Conservation (phyloP, 2,797 vertebrate genomes). For the Ctenochaetus hawaiiensis region DNA sequence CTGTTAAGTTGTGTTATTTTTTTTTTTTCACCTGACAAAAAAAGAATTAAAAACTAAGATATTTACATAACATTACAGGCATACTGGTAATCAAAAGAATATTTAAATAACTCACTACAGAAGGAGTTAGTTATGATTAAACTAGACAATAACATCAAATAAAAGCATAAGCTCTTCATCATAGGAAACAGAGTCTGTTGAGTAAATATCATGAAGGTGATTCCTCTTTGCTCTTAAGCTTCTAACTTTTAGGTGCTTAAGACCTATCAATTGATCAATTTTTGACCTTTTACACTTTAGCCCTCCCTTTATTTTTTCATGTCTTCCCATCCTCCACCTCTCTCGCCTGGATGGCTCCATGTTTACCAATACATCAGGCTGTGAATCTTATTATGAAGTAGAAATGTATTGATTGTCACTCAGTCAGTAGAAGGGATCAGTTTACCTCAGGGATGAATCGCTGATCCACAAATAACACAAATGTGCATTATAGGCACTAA, state of each 20-base stretch:
- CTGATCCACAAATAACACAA: constrained; percentile 40
- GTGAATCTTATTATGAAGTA: constrained; percentile 21
- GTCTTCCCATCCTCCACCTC: not conserved
- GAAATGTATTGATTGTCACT: constrained; percentile 43
- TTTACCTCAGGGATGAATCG: constrained; percentile 38
- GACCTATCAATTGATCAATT: not conserved
- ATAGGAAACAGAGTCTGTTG: not conserved
- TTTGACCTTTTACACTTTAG: not conserved
- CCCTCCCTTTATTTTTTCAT: not conserved
- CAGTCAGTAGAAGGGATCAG: constrained; percentile 18
- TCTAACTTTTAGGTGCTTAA: not conserved
- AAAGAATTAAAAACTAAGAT: too few relatives aligned
- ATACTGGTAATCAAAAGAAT: too few relatives aligned
- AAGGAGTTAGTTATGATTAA: too few relatives aligned
- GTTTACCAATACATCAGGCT: constrained; percentile 20
- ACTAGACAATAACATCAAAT: not conserved
- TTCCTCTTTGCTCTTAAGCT: not conserved
- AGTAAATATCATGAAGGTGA: not conserved
- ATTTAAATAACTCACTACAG: too few relatives aligned
- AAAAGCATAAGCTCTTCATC: not conserved
- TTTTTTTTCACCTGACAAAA: too few relatives aligned
- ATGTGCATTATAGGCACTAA: not conserved
- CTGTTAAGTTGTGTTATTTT: too few relatives aligned
- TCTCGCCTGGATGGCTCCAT: constrained; percentile 9
- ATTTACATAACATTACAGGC: too few relatives aligned